Base-by-base conservation (phyloP, 2,888 invertebrate genomes). In the Drosophila emarginata region DNA sequence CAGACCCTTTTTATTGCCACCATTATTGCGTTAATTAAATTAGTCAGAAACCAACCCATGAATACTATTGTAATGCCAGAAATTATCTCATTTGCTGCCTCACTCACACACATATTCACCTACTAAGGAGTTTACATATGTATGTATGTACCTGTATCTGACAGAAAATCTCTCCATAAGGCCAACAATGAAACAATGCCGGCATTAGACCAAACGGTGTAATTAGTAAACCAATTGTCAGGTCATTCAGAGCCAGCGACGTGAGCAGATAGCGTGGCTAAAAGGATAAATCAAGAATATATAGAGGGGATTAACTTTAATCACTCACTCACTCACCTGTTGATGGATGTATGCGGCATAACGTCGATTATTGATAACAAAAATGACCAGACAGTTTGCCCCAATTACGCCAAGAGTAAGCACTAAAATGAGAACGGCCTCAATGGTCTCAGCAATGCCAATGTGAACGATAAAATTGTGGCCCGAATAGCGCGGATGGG, bases 71-170 rank as follows among this genome's bases (percentile, higher is more conserved):
- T 52, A 56, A 52, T 56, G 59, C 66, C 54, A 50, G 65, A 71
- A 58, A 70, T 72, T 71, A 71, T 39, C 64, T 23, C 37, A 59
- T 32, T 54, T 57, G 11, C 45, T 1, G 11, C 9, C 61, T 39
- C 4, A 4, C 39, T 23, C 23, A 28, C 15, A 23, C 23, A 23
- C 23, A 2, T 4, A 23, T 4, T 23, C 23, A 23, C 23, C 4
- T 4, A 23, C 23, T 23, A 7, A 12, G 36, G n/a, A 9, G 28
- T 58, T 61, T 54, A 76, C 88, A 93, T 92, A n/a, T n/a, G n/a
- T n/a, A n/a, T n/a, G n/a, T n/a, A n/a, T n/a, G n/a, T n/a, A 97
- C 97, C 95, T 97, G 97, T 91, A 97, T 96, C 92, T 97, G 97
- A 92, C 97, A 97, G 91, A 96, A 95, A 89, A 96, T 95, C 92